Base-by-base conservation (phyloP, 2,888 invertebrate genomes). In the Chloroclysta siterata region DNA sequence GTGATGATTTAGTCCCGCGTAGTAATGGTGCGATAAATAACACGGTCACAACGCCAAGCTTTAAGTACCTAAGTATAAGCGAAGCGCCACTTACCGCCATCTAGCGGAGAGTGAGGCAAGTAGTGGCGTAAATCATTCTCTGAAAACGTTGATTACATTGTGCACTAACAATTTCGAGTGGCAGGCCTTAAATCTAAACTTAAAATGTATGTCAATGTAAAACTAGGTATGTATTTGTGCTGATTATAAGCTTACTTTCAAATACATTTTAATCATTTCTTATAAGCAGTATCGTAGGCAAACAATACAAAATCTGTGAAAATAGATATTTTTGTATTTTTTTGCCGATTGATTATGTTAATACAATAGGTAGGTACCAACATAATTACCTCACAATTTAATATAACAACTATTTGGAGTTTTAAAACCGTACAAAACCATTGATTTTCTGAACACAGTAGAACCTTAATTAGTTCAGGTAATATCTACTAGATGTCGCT, bases 21-120 rank as follows among this genome's bases (percentile, higher is more conserved):
- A 79, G 88, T 93, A 93, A 93, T 93, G 93, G 93, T 76, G 88
- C 92, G 89, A 93, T 93, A 93, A 93, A 93, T 93, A 93, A 91
- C 85, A 78, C 84, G 89, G 91, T 87, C 88, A 89, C 86, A 83
- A 76, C 82, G 83, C 79, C 78, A 79, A 66, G 72, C 74, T 72
- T 76, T 66, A 71, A 71, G 69, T 71, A 59, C 63, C 55, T 41
- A 66, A 60, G 62, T 62, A 42, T 62, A 71, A 62, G 66, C 59
- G 63, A 65, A 63, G 76, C 74, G 72, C 76, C 75, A 72, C 71
- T 75, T 77, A 77, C 73, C 59, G 72, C 68, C 72, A 72, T 72
- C 72, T 72, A 76, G 75, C 72, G 70, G 64, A 69, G 67, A 62
- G 62, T 59, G 65, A 44, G 44, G 42, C 46, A 55, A 68, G 57